Percentiles rank a stretch among this genome's conserved stretches.
These are phyloP conservation scores for Ceriagrion tenellum DNA, from an alignment of 2,888 invertebrate species.

Conservation along the genomic window DNA sequence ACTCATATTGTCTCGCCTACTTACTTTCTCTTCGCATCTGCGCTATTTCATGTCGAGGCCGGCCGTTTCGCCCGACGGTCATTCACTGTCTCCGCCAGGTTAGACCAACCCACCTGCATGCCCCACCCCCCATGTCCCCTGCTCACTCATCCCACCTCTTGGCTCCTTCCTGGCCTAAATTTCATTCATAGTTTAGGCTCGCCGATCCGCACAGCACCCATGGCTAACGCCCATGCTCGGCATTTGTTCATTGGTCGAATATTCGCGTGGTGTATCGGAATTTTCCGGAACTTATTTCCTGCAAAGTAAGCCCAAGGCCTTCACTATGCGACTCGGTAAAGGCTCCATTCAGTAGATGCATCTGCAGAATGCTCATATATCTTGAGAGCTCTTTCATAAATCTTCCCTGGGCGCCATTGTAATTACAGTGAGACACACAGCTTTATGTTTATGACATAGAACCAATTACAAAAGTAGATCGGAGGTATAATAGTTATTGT, in stretches of 20 bases:
- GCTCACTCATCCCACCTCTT: neutral
- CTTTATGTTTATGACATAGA: too few relatives aligned
- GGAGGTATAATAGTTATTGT: too few relatives aligned
- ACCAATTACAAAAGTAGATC: too few relatives aligned
- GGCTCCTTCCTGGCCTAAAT: neutral
- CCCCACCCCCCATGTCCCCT: neutral
- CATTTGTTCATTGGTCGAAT: neutral
- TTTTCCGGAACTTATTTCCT: neutral
- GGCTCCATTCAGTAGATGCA: too few relatives aligned
- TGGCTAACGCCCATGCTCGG: neutral
- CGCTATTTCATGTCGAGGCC: neutral
- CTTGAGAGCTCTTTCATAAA: too few relatives aligned
- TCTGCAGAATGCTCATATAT: too few relatives aligned
- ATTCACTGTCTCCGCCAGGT: neutral
- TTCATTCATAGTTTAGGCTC: neutral
- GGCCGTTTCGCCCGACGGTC: neutral
- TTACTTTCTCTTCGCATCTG: constrained; percentile 5
- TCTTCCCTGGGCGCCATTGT: too few relatives aligned
- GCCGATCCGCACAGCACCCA: neutral
- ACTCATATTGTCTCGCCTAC: neutral
- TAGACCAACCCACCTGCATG: neutral
- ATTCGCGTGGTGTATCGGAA: neutral
- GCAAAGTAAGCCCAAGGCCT: too few relatives aligned
- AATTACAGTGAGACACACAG: too few relatives aligned
- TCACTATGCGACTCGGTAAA: too few relatives aligned